These are phyloP conservation scores for Labrus mixtus DNA, from an alignment of 2,113 vertebrate genomes.

Conservation along the genomic window DNA sequence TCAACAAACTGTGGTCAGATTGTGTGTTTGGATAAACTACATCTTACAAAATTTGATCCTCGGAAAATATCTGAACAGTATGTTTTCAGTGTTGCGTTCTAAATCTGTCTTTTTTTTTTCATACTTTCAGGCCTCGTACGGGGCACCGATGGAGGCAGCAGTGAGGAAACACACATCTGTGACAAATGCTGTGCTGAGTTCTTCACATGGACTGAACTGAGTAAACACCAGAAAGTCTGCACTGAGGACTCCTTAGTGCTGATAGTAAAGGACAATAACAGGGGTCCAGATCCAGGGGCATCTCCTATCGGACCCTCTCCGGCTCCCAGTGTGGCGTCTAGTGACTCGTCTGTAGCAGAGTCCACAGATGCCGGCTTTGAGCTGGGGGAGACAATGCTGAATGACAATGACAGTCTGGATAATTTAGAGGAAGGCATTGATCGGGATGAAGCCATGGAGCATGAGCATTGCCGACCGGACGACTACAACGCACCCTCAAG, in stretches of 20 bases:
- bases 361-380: constrained; percentile 81
- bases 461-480: constrained; percentile 80
- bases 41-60: too few relatives aligned
- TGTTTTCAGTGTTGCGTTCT: background rate
- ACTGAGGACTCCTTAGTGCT: constrained; percentile 89
- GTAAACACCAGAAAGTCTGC: constrained; percentile 89
- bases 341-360: constrained; percentile 87
- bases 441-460: constrained; percentile 90
- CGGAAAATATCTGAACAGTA: background rate
- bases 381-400: constrained; percentile 68
- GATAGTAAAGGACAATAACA: constrained; percentile 88
- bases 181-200: constrained; percentile 93
- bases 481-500: constrained; percentile 71
- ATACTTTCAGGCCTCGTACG: constrained; percentile 79
- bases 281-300: constrained; percentile 77
- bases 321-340: constrained; percentile 82
- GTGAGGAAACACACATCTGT: constrained; percentile 91
- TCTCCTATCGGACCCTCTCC: constrained; percentile 86
- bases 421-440: constrained; percentile 80
- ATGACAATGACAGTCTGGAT: constrained; percentile 81
- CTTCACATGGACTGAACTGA: constrained; percentile 91
- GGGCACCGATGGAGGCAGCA: constrained; percentile 82
- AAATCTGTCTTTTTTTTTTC: constrained; percentile 28
- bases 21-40: background rate
- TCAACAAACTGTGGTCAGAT: constrained; percentile 6